Percentiles rank a stretch among this genome's conserved stretches.
phyloP scores from a whole-genome alignment of 2,113 vertebrate species.

The Oreocharis arfaki region DNA sequence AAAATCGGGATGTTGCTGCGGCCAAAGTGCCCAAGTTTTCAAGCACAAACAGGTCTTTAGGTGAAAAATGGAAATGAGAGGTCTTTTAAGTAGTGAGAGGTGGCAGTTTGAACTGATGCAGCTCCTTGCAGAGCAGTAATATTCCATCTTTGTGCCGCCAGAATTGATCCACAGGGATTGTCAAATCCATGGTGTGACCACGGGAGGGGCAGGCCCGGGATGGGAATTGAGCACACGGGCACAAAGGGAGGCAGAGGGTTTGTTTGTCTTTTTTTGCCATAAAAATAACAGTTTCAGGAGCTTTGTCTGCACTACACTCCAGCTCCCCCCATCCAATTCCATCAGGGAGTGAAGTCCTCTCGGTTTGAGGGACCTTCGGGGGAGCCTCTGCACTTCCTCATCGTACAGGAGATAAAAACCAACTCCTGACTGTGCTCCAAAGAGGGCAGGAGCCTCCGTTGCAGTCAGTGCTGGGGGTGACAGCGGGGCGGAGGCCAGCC shows the following conservation, averaged over 20 bases:
- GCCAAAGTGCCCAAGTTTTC: neutral
- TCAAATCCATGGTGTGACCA: neutral
- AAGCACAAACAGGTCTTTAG: constrained; percentile 17
- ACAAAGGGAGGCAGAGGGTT: neutral
- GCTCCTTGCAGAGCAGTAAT: constrained; percentile 9
- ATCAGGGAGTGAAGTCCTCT: neutral
- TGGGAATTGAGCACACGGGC: neutral
- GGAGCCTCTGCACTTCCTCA: neutral
- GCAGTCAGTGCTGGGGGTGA: neutral
- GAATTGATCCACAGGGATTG: neutral
- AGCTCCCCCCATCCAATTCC: neutral
- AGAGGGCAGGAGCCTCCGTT: neutral
- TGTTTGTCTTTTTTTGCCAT: neutral
- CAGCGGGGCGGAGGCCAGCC: constrained; percentile 49
- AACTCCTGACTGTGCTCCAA: accelerated
- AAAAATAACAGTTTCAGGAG: neutral
- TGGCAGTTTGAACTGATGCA: neutral
- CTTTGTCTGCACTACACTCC: constrained; percentile 31
- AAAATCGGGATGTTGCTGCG: neutral
- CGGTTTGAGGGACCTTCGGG: neutral
- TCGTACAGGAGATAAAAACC: neutral
- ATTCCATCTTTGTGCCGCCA: neutral
- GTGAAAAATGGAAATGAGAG: constrained; percentile 28
- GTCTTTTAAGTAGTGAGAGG: neutral
- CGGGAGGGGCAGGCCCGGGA: neutral